Evolutionary conservation across 1,140 invertebrate species (phyloP), one percentile per base, ranked within the genome.

Genomic region (Forficula auricularia): DNA sequence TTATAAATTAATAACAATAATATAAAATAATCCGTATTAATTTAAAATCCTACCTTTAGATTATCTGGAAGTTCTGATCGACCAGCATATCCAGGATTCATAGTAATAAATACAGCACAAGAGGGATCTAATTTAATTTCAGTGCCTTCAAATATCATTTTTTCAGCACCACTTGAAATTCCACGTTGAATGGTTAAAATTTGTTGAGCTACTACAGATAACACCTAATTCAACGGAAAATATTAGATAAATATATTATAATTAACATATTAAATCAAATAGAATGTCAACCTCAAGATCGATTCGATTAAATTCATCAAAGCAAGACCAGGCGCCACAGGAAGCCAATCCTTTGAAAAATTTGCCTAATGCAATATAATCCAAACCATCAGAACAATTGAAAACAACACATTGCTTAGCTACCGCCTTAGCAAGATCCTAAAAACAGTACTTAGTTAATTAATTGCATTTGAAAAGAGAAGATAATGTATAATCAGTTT

Each of bases 401-500:
- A 96, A 96, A 0, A 95, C 89, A 4, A 96, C 86, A 56, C 89
- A 96, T 57, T 95, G 88, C 54, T 92, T 94, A 0, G 90, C 90
- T 1, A 96, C 79, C 6, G 90, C 88, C 62, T 95, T 96, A 0
- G 90, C 90, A 48, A 98, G 64, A 73, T 96, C 91, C 63, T 27
- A 10, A 10, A 27, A 27, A 27, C 4, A 27, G n/a, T 40, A 15
- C 8, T 13, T 13, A 20, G 16, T 22, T 3, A 22, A 20, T 7
- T 9, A 10, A n/a, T n/a, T n/a, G n/a, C n/a, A n/a, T n/a, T n/a
- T n/a, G n/a, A n/a, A n/a, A n/a, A n/a, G n/a, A n/a, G n/a, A n/a
- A n/a, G n/a, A n/a, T n/a, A n/a, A n/a, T n/a, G n/a, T n/a, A n/a
- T n/a, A n/a, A n/a, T n/a, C n/a, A n/a, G n/a, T n/a, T n/a, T n/a